Conservation (phyloP, 2,113 vertebrate species). For the Prinia subflava region DNA sequence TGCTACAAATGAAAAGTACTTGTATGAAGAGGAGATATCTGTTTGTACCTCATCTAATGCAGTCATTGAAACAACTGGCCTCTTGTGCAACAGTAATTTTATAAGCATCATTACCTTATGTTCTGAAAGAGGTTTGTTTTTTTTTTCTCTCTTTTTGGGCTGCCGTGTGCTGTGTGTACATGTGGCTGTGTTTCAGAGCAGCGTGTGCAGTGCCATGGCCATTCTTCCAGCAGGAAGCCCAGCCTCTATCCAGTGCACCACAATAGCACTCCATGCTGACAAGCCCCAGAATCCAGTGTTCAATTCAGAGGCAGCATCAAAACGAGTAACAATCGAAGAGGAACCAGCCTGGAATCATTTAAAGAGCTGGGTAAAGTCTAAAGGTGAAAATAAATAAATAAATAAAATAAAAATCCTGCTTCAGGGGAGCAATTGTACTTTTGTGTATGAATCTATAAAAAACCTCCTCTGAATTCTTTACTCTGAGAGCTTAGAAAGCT, state of each 20-base stretch:
- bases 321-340: background rate
- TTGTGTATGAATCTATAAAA: constrained; percentile 5
- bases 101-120: background rate
- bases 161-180: background rate
- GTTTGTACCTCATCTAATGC: background rate
- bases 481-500: background rate
- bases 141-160: background rate
- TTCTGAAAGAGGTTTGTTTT: background rate
- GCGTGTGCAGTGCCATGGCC: background rate
- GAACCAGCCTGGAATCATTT: constrained; percentile 6
- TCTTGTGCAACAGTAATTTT: background rate
- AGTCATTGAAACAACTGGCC: background rate
- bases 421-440: constrained; percentile 9
- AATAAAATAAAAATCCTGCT: background rate
- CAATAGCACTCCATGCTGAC: background rate
- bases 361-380: background rate
- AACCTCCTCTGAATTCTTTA: background rate
- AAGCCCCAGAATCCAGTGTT: background rate
- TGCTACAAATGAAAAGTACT: background rate
- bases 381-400: background rate
- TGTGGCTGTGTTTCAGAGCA: background rate
- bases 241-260: background rate
- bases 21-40: background rate
- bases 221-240: background rate
- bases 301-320: background rate